Base-by-base conservation (phyloP, 2,888 invertebrate genomes). In the Phymatocera aterrima region DNA sequence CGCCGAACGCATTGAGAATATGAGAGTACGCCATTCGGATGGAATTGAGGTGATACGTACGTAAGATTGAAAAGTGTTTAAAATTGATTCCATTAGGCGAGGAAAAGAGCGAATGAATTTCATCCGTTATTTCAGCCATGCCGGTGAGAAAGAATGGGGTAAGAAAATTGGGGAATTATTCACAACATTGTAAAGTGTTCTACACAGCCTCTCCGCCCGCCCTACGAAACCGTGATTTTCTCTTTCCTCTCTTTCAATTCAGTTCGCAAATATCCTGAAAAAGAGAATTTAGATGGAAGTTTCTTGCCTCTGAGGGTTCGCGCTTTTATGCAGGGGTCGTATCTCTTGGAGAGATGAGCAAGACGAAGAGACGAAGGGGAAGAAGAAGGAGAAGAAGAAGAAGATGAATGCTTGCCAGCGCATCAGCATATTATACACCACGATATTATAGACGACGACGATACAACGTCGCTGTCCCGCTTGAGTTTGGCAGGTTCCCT, bases 381-480 rank as follows among this genome's bases (percentile, higher is more conserved):
- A 40, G 8, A 57, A 15, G 65, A 43, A 57, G 57, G 8, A 40
- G 4, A 40, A 40, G 8, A 57, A 15, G 65, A 43, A 18, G 65
- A 68, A 40, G 65, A 68, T 43, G 65, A 68, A 68, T 68, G 65
- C 40, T 68, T 68, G n/a, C 65, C 21, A 68, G 43, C 65, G 65
- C 43, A 68, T 68, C 65, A 40, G 65, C 65, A 68, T 40, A 68
- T 68, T 68, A 68, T 64, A 68, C 43, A 68, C n/a, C 40, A 12
- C 21, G 65, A 43, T 43, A 37, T 37, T 34, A 64, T 64, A 64
- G 64, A 64, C 64, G 64, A 64, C 34, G 37, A 37, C 34, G 18
- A 18, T 18, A 24, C 18, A 31, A 10, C 61, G 64, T 37, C 18
- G 37, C 24, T 18, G 65, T 43, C 65, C 21, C 43, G 43, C 4